Evolutionary conservation across 2,797 vertebrate species (phyloP).

Genomic region (Ambastaia sidthimunki): DNA sequence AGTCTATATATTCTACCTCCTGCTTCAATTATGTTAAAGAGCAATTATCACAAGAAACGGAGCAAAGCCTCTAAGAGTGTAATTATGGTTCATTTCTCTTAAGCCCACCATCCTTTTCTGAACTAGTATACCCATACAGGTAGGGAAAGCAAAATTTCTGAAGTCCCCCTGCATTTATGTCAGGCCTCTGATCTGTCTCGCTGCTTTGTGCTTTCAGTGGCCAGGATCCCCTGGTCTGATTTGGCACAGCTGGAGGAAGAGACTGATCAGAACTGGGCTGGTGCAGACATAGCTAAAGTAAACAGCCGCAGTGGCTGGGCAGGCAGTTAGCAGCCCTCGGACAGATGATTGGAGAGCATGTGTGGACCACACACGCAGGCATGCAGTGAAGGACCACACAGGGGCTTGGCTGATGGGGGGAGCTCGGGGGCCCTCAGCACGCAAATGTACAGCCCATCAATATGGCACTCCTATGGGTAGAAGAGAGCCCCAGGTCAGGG

Average conservation of each 20-base stretch:
- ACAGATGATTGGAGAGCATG: slow-evolving; percentile 92
- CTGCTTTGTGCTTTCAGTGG: slow-evolving; percentile 63
- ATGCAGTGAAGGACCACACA: slow-evolving; percentile 82
- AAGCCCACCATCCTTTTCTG: slow-evolving; percentile 64
- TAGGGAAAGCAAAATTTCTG: slow-evolving; percentile 62
- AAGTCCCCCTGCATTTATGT: slow-evolving; percentile 69
- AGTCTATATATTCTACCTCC: slow-evolving; percentile 46
- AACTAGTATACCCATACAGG: slow-evolving; percentile 60
- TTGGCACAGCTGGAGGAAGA: slow-evolving; percentile 97
- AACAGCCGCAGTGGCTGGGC: slow-evolving; percentile 97
- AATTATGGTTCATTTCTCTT: slow-evolving; percentile 67
- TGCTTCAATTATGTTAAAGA: slow-evolving; percentile 72
- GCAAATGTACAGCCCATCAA: slow-evolving; percentile 79
- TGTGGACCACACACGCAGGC: slow-evolving; percentile 84
- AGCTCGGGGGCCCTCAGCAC: slow-evolving; percentile 80
- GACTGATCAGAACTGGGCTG: slow-evolving; percentile 90
- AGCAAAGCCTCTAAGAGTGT: slow-evolving; percentile 76
- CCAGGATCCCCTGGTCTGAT: slow-evolving; percentile 85
- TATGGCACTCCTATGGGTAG: slow-evolving; percentile 72
- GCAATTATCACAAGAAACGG: slow-evolving; percentile 76
- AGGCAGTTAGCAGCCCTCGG: slow-evolving; percentile 96
- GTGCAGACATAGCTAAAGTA: slow-evolving; percentile 99
- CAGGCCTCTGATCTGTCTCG: slow-evolving; percentile 67
- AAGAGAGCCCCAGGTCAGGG: slow-evolving; percentile 71
- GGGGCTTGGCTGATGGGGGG: slow-evolving; percentile 66